Evolutionary conservation across 2,888 invertebrate species (phyloP).

Genomic region (Ischnura elegans): DNA sequence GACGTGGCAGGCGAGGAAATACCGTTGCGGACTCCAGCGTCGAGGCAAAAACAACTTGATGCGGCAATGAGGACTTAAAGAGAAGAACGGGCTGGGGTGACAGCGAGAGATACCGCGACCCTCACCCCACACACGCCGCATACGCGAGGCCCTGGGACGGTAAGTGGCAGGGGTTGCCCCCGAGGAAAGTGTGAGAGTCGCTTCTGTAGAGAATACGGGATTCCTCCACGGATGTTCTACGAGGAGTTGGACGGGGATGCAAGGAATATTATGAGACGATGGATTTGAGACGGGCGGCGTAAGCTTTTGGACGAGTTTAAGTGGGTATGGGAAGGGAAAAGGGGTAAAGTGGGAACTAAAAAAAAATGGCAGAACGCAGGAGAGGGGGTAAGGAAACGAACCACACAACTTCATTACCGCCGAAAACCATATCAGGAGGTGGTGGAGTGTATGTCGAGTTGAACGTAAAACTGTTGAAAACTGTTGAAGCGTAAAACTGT

Average conservation of each 20-base stretch:
- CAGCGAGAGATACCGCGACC: too few species aligned
- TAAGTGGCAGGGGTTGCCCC: constrained; percentile 20
- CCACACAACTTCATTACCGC: background rate
- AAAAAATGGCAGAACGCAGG: background rate
- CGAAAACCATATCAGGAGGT: background rate
- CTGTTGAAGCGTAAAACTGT: too few species aligned
- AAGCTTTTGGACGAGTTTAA: too few species aligned
- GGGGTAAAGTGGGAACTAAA: background rate
- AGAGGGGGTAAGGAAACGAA: background rate
- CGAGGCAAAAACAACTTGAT: background rate
- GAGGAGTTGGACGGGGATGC: background rate
- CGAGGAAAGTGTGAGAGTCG: background rate
- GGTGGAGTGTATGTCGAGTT: too few species aligned
- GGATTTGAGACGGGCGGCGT: background rate
- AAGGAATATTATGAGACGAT: background rate
- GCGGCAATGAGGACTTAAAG: background rate
- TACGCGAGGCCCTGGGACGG: background rate
- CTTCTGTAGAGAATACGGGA: background rate
- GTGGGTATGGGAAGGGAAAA: background rate
- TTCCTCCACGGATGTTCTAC: background rate
- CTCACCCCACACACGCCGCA: too few species aligned
- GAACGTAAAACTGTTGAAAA: too few species aligned
- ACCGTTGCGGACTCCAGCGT: constrained; percentile 7
- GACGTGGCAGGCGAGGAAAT: constrained; percentile 45
- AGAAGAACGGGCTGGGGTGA: too few species aligned